Evolutionary conservation across 2,113 vertebrate species (phyloP).

Genomic region (Ondatra zibethicus): DNA sequence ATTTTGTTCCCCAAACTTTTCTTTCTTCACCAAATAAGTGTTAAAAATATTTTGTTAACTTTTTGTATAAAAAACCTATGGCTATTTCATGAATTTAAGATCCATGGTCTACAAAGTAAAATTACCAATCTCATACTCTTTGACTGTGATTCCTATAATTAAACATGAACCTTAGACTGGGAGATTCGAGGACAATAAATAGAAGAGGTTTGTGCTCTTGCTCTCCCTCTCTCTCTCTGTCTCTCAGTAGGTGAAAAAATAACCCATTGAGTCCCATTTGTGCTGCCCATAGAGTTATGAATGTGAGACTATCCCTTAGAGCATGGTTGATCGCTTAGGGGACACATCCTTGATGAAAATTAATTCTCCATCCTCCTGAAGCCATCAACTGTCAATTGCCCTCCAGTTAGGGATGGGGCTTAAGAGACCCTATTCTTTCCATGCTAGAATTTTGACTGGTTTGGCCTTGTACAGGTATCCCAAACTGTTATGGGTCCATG

Average conservation of each 20-base stretch:
- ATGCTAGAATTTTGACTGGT: not conserved
- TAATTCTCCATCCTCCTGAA: not conserved
- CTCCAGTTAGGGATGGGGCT: too few species aligned
- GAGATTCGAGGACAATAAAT: not conserved
- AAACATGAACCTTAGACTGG: not conserved
- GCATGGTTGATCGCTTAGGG: not conserved
- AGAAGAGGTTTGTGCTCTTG: not conserved
- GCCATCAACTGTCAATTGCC: not conserved
- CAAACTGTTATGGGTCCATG: too few species aligned
- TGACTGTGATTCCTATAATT: not conserved
- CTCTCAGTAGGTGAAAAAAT: not conserved
- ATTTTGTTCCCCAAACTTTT: not conserved
- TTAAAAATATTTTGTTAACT: not conserved
- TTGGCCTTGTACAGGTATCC: not conserved
- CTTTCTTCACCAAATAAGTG: not conserved
- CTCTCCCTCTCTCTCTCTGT: not conserved
- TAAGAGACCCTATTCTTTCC: not conserved
- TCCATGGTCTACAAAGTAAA: not conserved
- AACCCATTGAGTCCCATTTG: not conserved
- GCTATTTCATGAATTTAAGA: not conserved
- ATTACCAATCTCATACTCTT: not conserved
- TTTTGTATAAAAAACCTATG: constrained; percentile 1
- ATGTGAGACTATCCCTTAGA: not conserved
- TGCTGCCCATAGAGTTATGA: not conserved
- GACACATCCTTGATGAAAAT: too few species aligned